Conservation (phyloP, 2,797 vertebrate species). For the Chaunax sp. region DNA sequence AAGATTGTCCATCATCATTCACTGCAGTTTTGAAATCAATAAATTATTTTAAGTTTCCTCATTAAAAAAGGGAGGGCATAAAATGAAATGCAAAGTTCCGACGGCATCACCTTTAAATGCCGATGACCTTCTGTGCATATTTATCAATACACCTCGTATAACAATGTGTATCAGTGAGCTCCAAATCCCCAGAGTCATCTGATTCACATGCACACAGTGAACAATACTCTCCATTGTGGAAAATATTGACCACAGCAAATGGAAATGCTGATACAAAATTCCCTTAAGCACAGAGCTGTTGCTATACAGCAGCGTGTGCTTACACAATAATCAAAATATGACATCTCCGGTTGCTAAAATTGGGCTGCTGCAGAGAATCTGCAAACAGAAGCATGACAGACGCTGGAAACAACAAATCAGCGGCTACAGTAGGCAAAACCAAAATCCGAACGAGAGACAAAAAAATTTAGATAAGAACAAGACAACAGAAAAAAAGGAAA, state of each 20-base stretch:
- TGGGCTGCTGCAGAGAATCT: constrained; percentile 31
- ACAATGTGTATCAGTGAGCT: constrained; percentile 24
- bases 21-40: constrained; percentile 48
- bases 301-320: constrained; percentile 18
- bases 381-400: constrained; percentile 40
- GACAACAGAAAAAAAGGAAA: constrained; percentile 23
- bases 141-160: constrained; percentile 39
- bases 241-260: constrained; percentile 74
- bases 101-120: constrained; percentile 31
- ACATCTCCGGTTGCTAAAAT: constrained; percentile 29
- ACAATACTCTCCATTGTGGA: constrained; percentile 45
- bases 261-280: constrained; percentile 70
- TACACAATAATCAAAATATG: constrained; percentile 39
- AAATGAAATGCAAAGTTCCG: constrained; percentile 43
- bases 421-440: constrained; percentile 1
- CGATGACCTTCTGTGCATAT: constrained; percentile 34
- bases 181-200: constrained; percentile 51
- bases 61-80: constrained; percentile 27
- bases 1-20: constrained; percentile 11
- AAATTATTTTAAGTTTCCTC: constrained; percentile 51
- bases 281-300: constrained; percentile 58
- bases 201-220: constrained; percentile 62
- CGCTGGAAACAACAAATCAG: constrained; percentile 11
- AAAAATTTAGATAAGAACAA: constrained; percentile 1
- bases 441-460: constrained; percentile 1